These are phyloP conservation scores for Gobius niger DNA, from an alignment of 2,113 vertebrate species.

Conservation along the genomic window DNA sequence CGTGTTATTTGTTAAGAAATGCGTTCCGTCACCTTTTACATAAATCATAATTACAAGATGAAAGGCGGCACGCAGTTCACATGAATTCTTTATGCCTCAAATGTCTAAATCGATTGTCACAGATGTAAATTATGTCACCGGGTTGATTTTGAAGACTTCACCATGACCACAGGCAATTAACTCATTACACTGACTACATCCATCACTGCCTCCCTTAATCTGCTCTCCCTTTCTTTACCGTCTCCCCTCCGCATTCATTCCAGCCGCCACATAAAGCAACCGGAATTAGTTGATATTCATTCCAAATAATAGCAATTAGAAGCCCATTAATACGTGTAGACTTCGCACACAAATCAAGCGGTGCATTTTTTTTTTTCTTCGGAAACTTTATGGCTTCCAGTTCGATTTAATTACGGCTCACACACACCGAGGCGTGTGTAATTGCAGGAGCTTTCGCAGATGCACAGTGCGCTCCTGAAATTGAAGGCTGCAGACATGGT, in stretches of 20 bases:
- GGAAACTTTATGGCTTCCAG: conserved; percentile 7
- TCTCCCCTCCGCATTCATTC: neutral
- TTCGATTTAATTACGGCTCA: conserved; percentile 52
- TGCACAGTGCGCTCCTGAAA: conserved; percentile 29
- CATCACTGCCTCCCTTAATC: neutral
- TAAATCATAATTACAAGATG: neutral
- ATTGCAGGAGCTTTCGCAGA: conserved; percentile 34
- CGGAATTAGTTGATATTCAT: neutral
- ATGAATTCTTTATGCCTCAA: too few species aligned
- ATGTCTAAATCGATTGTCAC: neutral
- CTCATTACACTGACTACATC: conserved; percentile 3
- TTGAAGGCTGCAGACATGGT: conserved; percentile 30
- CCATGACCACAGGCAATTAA: neutral
- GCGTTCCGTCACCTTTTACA: neutral
- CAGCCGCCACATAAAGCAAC: neutral
- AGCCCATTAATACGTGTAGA: conserved; percentile 9
- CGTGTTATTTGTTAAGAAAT: too few species aligned
- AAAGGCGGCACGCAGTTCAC: neutral
- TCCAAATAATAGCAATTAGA: conserved; percentile 1
- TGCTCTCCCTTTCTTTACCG: neutral
- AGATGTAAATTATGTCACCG: neutral
- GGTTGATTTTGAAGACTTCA: neutral
- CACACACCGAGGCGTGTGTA: conserved; percentile 42
- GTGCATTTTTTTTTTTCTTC: conserved; percentile 18
- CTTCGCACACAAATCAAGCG: neutral